Percentiles rank a stretch among this genome's conserved stretches.
phyloP scores from a whole-genome alignment of 1,140 invertebrate species.

The Archegozetes longisetosus region DNA sequence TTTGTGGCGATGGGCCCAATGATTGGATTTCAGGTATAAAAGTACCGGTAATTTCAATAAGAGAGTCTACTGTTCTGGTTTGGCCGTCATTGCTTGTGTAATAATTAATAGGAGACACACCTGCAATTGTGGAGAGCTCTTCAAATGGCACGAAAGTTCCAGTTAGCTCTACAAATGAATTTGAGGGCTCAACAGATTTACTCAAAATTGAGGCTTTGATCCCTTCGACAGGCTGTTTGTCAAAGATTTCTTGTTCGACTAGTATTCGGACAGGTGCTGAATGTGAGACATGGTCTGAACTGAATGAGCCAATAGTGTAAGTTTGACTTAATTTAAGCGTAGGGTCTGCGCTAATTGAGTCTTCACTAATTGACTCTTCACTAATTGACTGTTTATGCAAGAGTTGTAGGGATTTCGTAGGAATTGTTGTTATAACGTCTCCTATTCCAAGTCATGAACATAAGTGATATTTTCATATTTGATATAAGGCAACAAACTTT shows the following conservation, averaged over 20 bases:
- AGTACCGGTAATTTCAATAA: conserved; percentile 11
- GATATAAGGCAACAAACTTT: too few species aligned
- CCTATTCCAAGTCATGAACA: too few species aligned
- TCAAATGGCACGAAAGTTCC: conserved; percentile 9
- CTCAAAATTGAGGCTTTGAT: too few species aligned
- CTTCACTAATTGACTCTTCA: too few species aligned
- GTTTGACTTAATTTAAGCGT: background rate
- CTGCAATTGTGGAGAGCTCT: background rate
- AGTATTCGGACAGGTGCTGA: too few species aligned
- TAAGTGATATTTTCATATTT: too few species aligned
- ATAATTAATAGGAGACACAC: background rate
- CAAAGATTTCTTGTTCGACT: background rate
- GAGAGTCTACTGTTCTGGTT: background rate
- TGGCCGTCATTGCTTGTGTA: background rate
- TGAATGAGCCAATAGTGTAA: background rate
- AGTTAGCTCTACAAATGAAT: background rate
- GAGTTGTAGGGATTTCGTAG: too few species aligned
- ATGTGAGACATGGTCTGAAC: background rate
- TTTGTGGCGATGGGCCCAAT: background rate
- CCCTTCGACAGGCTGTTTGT: background rate
- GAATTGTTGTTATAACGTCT: too few species aligned
- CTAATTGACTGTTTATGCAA: too few species aligned
- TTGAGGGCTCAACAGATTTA: too few species aligned
- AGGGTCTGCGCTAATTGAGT: too few species aligned
- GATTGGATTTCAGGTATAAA: conserved; percentile 1